Base-by-base conservation (phyloP, 2,888 invertebrate genomes). In the Acanthosepion pharaonis region DNA sequence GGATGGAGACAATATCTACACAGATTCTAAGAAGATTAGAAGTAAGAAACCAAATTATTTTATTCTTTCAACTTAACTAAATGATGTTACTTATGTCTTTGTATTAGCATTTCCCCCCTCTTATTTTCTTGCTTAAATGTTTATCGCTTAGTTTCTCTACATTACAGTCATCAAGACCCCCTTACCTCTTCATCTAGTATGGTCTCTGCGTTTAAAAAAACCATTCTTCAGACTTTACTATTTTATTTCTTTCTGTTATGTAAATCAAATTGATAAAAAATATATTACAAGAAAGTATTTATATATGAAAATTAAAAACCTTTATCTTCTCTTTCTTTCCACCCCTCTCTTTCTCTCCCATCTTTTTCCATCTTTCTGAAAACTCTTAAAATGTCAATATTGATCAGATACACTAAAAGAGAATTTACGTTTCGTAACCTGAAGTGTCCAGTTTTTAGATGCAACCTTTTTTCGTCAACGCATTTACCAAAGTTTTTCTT, bases 401-500 rank as follows among this genome's bases (percentile, higher is more conserved):
- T 20, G 20, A 59, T 20, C 20, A 23, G n/a, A 78, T 11, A 0
- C n/a, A 11, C 6, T n/a, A 33, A 15, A 78, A 59, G 20, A 11
- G n/a, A 78, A 78, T n/a, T 28, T 78, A 15, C 78, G 78, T 78
- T 78, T 78, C 78, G 78, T 78, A 78, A 78, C n/a, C n/a, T 78
- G 78, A 33, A 78, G 33, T 78, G 78, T 78, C 78, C 78, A 15
- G n/a, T 33, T 78, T 78, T 78, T 78, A 78, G 9, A 78, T 23
- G 78, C 78, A 78, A 78, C 78, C 78, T 33, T 78, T 42, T 78
- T 78, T 33, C n/a, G n/a, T 78, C n/a, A 78, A 78, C 78, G 78
- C 78, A 9, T 78, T n/a, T 78, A 78, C n/a, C 78, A 78, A 78
- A 78, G 78, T 78, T 78, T 78, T 78, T 78, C 78, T 64, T 64